Base-by-base conservation (phyloP, 2,797 vertebrate genomes). In the Chelmon rostratus region DNA sequence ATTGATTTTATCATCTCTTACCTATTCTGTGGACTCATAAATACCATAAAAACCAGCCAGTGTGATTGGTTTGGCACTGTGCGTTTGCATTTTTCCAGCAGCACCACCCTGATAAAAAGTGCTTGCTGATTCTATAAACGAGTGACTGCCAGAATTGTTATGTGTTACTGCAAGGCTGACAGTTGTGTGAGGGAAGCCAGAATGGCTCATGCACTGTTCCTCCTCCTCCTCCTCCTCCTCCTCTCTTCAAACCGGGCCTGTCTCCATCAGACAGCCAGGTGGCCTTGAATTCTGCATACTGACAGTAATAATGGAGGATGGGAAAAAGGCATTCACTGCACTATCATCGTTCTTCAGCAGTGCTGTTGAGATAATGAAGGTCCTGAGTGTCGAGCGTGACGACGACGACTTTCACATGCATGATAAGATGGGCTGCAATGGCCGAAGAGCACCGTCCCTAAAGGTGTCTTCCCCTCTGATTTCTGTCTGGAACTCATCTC, bases 401-500 rank as follows among this genome's bases (percentile, higher is more conserved):
- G 80, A 81, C 9, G 37, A 68, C 42, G 59, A 82, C 84, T 80
- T 91, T 83, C 81, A 83, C 62, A 53, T 8, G 8, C 33, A 19
- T 52, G 81, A 87, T 85, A 90, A 83, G 84, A 87, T 28, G 56
- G 37, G 21, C 58, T 64, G 64, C 66, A 50, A 28, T 35, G 54
- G 47, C 77, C 64, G 52, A 52, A 42, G 58, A 65, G 57, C 73
- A 49, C 71, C 78, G 84, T 77, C 21, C 8, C 53, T 70, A 9
- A 77, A 83, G 70, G 46, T 57, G 82, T 47, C 70, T 57, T 65
- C 76, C 54, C 69, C 82, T 92, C 90, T 91, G 81, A 89, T 91
- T 83, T 54, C 62, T 79, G 85, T 85, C 91, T 93, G 92, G 91
- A 92, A 82, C 78, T 81, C 83, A 73, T 93, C 91, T 89, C 56